Evolutionary conservation across 1,140 invertebrate genomes (phyloP), one percentile per base, ranked within the genome.

Genomic region (Drosophila busckii): DNA sequence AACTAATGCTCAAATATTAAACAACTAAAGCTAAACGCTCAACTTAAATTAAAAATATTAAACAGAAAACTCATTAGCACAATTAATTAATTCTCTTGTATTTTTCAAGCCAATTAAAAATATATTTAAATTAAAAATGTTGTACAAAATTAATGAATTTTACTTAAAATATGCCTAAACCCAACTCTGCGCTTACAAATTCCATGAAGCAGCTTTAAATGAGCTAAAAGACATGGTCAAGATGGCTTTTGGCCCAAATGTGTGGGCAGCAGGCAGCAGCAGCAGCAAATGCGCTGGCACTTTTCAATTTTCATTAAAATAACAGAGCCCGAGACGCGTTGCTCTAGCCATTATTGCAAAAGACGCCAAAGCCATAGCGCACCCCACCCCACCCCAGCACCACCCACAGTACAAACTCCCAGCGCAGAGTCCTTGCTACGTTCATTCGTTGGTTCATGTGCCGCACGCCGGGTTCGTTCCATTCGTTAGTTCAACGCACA

Each of bases 271-370:
- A 2, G 19, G 50, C 3, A 10, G 23, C 23, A 48, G 25, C 46
- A 26, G 40, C 34, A 48, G 55, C 55, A 59, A 31, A 50, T 42
- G 37, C 42, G 37, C 42, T 48, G 67, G 78, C 80, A 84, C 70
- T 85, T 85, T 85, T 48, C 76, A 85, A 85, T 85, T 85, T 85
- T 85, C 83, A 85, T 85, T 85, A 85, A 85, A 85, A 85, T 85
- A 85, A 85, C 76, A 80, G 73, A 69, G 64, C 52, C 50, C n/a
- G n/a, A n/a, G 52, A 50, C 25, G 46, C 45, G 58, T 62, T 49
- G 71, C 55, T 32, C 52, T 44, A 31, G 65, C 61, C 65, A 70
- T 78, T 73, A 73, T 66, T 62, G 41, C 26, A 34, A 67, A 56
- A 63, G 52, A 59, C 31, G 37, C 35, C 22, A 26, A 22, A 42